Evolutionary conservation across 2,888 invertebrate genomes (phyloP), one percentile per base, ranked within the genome.

Genomic region (Clunio marinus): DNA sequence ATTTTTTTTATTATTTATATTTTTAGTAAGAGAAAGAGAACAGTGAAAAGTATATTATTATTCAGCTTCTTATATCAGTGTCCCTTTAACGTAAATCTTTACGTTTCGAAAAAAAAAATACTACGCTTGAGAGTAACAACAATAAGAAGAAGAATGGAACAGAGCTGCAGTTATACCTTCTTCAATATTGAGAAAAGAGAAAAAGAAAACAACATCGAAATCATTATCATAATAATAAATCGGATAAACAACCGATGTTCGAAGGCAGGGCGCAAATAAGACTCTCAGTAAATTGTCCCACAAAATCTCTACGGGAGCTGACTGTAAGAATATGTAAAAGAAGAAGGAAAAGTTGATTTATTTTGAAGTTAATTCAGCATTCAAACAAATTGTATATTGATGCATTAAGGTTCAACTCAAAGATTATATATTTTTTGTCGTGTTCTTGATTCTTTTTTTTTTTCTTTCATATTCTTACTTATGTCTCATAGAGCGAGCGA

Each of bases 341-440:
- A 27, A n/a, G 25, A 57, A 57, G 10, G 10, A 63, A 63, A 60
- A 35, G 35, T 63, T 63, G 63, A 63, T 63, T 63, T 63, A 63
- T 63, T 63, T 25, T 63, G 27, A 63, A 37, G 63, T 37, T 63
- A 63, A 63, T 63, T 37, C 63, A 63, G 63, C 27, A 45, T 63
- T 63, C 45, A 63, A 63, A 63, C 63, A 63, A 63, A 63, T 63
- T 63, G 63, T 41, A 60, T 60, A 63, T 63, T 63, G 63, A 63
- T 63, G 63, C 63, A 63, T 45, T 25, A 57, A 57, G 57, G 4
- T 27, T 57, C 57, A 57, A 20, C 57, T 57, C 5, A 27, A 22
- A 57, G 57, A 57, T 57, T 57, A 57, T 57, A 7, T 32, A 22
- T 57, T 57, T 57, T 57, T 57, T 57, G 25, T 57, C 25, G 57